These are phyloP conservation scores for Campaea margaritaria DNA, from an alignment of 2,888 invertebrate genomes.

Conservation along the genomic window DNA sequence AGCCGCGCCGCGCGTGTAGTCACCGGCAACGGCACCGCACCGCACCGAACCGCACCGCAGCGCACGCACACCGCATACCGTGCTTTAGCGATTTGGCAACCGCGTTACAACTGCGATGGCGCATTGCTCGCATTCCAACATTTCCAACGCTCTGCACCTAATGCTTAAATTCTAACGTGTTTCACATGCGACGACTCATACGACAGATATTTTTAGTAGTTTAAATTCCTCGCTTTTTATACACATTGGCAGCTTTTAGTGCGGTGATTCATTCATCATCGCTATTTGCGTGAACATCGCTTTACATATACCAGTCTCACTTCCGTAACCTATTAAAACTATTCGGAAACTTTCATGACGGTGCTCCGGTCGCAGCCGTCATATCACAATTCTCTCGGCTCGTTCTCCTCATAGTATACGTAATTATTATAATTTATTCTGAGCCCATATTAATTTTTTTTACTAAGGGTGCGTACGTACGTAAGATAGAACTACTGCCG, in stretches of 20 bases:
- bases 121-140: conserved; percentile 25
- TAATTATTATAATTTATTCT: too few species aligned
- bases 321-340: too few species aligned
- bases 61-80: neutral
- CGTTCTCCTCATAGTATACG: too few species aligned
- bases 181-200: conserved; percentile 50
- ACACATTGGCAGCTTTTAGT: conserved; percentile 42
- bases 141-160: conserved; percentile 11
- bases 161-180: conserved; percentile 35
- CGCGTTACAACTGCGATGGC: conserved; percentile 15
- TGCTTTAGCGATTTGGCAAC: neutral
- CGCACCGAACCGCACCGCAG: neutral
- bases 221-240: conserved; percentile 51
- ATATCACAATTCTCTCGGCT: too few species aligned
- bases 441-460: too few species aligned
- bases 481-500: too few species aligned
- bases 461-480: too few species aligned
- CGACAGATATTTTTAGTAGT: conserved; percentile 50
- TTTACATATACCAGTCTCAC: too few species aligned
- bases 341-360: too few species aligned
- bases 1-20: too few species aligned
- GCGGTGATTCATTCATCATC: conserved; percentile 44
- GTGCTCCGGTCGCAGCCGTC: too few species aligned
- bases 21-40: neutral
- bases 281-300: conserved; percentile 8